Evolutionary conservation across 1,140 invertebrate genomes (phyloP).

Genomic region (Bemisia tabaci): DNA sequence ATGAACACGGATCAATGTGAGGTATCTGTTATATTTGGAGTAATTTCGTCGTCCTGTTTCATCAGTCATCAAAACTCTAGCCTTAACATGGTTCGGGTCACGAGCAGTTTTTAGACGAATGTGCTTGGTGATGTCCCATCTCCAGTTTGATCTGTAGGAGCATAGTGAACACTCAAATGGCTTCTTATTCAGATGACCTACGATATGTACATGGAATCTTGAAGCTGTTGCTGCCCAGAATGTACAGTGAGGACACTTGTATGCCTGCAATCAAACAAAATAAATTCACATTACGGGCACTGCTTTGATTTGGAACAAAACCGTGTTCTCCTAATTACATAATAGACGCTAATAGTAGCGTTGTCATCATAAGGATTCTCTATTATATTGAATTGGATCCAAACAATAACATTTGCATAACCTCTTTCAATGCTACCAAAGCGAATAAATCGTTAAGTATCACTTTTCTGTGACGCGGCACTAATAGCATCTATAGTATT

Average conservation of each 20-base stretch:
- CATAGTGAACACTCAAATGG: constrained; percentile 91
- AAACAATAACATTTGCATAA: no score
- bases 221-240: constrained; percentile 86
- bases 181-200: constrained; percentile 80
- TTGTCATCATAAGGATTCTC: no score
- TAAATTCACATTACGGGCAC: no score
- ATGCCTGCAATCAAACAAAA: constrained; percentile 37
- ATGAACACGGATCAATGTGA: constrained; percentile 52
- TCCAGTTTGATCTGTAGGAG: constrained; percentile 84
- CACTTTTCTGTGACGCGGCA: no score
- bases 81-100: constrained; percentile 59
- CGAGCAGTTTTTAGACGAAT: constrained; percentile 74
- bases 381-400: no score
- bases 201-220: constrained; percentile 82
- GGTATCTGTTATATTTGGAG: constrained; percentile 80
- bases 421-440: no score
- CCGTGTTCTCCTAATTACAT: no score
- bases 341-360: no score
- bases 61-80: constrained; percentile 76
- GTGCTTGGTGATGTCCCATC: constrained; percentile 93
- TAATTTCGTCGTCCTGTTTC: constrained; percentile 82
- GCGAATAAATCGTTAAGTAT: no score
- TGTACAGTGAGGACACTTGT: constrained; percentile 77
- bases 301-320: no score
- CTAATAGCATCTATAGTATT: no score